phyloP scores from a whole-genome alignment of 2,888 invertebrate genomes.

The Dynastes grantii region DNA sequence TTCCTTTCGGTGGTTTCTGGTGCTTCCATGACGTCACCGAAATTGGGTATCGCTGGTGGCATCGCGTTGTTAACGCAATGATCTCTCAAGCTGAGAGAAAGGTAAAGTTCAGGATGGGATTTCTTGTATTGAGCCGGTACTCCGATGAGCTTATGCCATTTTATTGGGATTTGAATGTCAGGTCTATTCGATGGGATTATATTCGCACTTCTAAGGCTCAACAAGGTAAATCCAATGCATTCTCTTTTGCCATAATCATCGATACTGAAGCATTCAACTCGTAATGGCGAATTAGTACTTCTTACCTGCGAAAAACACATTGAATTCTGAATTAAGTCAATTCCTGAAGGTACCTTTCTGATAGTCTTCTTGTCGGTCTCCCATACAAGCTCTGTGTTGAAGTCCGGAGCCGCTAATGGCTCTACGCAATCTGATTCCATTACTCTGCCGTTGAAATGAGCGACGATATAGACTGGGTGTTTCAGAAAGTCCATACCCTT shows the following conservation, averaged over 20 bases:
- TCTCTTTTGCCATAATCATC: slow-evolving; percentile 72
- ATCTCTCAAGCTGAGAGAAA: slow-evolving; percentile 76
- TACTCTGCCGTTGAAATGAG: slow-evolving; percentile 66
- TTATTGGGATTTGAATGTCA: slow-evolving; percentile 71
- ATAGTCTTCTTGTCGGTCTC: slow-evolving; percentile 82
- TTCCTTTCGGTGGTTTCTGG: slow-evolving; percentile 59
- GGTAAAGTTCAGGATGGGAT: slow-evolving; percentile 76
- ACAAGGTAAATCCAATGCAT: slow-evolving; percentile 79
- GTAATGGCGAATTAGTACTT: slow-evolving; percentile 80
- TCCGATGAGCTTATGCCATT: slow-evolving; percentile 78
- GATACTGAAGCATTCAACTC: slow-evolving; percentile 79
- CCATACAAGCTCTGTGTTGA: slow-evolving; percentile 85
- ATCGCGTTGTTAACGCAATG: slow-evolving; percentile 62
- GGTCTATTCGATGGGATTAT: slow-evolving; percentile 74
- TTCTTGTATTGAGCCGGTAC: slow-evolving; percentile 74
- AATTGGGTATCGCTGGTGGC: slow-evolving; percentile 51
- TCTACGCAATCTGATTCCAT: slow-evolving; percentile 78
- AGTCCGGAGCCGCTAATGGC: slow-evolving; percentile 75
- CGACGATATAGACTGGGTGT: slow-evolving; percentile 63
- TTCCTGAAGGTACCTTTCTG: slow-evolving; percentile 71
- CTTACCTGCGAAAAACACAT: slow-evolving; percentile 17
- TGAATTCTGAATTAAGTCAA: not conserved
- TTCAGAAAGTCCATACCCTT: slow-evolving; percentile 69
- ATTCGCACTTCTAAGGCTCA: slow-evolving; percentile 81
- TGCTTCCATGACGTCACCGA: slow-evolving; percentile 33